Evolutionary conservation across 2,113 vertebrate species (phyloP), one percentile per base, ranked within the genome.

Genomic region (Antidorcas marsupialis): DNA sequence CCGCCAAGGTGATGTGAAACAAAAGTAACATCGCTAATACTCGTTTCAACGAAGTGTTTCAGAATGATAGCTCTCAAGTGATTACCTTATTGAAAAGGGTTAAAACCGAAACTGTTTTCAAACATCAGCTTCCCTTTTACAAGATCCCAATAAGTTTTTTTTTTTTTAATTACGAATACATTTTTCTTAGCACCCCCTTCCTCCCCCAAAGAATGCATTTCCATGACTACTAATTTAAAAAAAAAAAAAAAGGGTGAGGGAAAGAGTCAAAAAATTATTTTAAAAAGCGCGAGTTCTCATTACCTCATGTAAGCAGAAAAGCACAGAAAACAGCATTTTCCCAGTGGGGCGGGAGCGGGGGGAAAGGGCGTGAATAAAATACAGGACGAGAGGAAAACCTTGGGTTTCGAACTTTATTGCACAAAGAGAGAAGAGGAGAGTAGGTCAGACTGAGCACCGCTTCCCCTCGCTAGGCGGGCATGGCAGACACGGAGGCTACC

Each of bases 401-500:
- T 97, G 62, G 96, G 91, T 92, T 98, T 76, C 97, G 92, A 98
- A 98, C 98, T 98, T 98, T 98, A 98, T 98, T 98, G 97, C 97
- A 98, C 97, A 96, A 98, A 98, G 95, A 93, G 95, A 52, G 91
- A 47, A 50, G 93, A 39, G 64, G 39, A 81, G 91, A 60, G 94
- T 28, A 67, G 97, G 83, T 89, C 92, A 59, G 83, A 53, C 90
- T 52, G 27, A n/a, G 98, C 94, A 71, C 95, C 95, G 89, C 89
- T 89, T 55, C 67, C 83, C 91, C 81, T 47, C 89, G 84, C 89
- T 84, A 10, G 47, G 91, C 89, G 67, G 84, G 97, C 84, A 62
- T 6, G 83, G 95, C 62, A 47, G 94, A 6, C 86, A 12, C 76
- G 57, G 78, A 27, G 71, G 57, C 95, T 16, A 10, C 86, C 93